Evolutionary conservation across 2,888 invertebrate genomes (phyloP), one percentile per base, ranked within the genome.

Genomic region (Eurytoma californica): DNA sequence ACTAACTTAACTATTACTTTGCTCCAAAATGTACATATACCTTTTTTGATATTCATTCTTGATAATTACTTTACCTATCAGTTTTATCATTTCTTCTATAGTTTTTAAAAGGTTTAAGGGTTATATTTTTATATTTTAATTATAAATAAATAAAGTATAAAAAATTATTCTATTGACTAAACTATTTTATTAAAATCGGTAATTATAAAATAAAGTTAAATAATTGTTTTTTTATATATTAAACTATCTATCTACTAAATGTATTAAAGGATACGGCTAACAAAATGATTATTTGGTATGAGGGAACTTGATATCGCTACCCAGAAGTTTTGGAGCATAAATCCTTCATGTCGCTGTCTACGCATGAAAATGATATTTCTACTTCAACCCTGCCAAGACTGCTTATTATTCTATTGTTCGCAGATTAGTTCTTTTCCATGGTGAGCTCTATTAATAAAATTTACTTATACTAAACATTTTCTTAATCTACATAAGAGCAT

Each of bases 261-360:
- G 68, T 79, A 78, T 79, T 79, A 72, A 81, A 81, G 81, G 81
- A 69, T 79, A 79, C 24, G 81, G 78, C 57, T 81, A 81, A 79
- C 69, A 65, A 66, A 76, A 63, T 81, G 66, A 57, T 67, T 51
- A 68, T 67, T 65, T 74, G 81, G 78, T 78, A 72, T 72, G 67
- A 70, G 80, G 72, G 68, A 77, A 61, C 66, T 77, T 80, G 67
- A 68, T n/a, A n/a, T 67, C 16, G 24, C 73, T 68, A 65, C 70
- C 55, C 61, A 72, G 76, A 60, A 76, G 67, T 80, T 74, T 55
- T 72, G 72, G 72, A 80, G 70, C 61, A 77, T 66, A 70, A 66
- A 55, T 61, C 49, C 66, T 80, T 63, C 68, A 58, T 80, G 68
- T 65, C 28, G 57, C 58, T 61, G 76, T 63, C 65, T 58, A 39